Base-by-base conservation (phyloP, 2,113 vertebrate species). In the Caloenas nicobarica region DNA sequence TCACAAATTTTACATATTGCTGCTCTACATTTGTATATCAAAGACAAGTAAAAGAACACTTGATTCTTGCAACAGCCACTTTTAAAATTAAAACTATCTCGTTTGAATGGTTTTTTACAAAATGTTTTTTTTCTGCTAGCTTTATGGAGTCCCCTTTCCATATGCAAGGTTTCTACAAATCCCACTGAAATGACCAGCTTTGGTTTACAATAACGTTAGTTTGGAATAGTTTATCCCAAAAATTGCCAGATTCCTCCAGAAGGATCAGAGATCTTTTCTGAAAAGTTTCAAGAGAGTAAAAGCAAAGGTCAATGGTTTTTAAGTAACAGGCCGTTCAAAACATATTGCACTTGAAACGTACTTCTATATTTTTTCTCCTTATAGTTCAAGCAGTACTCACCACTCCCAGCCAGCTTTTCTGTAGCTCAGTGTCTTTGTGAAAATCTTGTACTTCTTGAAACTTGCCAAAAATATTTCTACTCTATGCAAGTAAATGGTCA, bases 1-100 rank as follows among this genome's bases (percentile, higher is more conserved):
- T 90, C 88, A 73, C 91, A 50, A 62, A 87, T 87, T 92, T 87
- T 89, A 73, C 81, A 58, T 85, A 31, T 76, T 65, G 61, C 65
- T 93, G 86, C 78, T 4, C 2, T 34, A 28, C 12, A 44, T 38
- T 50, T 92, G 82, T 25, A 17, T 69, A 65, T 56, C 74, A 80
- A 93, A 81, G 58, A 65, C 2, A 5, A 64, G 70, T 22, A 8
- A 62, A 89, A 92, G 25, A 72, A 54, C 6, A 50, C 54, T 38
- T 53, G n/a, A 22, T 69, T 72, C 53, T 61, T 69, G 25, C 34
- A 88, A 44, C 4, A 64, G 14, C 3, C 8, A 23, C 64, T 71
- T 92, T 61, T 36, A 53, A 86, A 78, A 70, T 26, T 38, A 46
- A 68, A 86, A 44, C 24, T 23, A 2, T 33, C 18, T 48, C 18